Conservation (phyloP, 1,140 invertebrate species). For the Euwallacea similis region DNA sequence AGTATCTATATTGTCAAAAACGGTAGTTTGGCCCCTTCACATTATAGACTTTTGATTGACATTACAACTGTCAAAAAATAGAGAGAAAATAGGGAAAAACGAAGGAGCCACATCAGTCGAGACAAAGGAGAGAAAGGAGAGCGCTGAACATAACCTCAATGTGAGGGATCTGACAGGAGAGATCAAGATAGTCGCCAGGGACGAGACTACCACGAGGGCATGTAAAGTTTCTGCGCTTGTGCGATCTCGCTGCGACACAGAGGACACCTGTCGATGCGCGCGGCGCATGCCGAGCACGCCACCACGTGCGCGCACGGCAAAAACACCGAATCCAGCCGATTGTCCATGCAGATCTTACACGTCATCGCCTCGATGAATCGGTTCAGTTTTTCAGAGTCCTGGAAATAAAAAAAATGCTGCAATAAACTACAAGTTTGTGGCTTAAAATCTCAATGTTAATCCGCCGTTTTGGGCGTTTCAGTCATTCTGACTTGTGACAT, state of each 20-base stretch:
- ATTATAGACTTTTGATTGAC: not conserved
- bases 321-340: slow-evolving; percentile 76
- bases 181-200: not conserved
- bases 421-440: not conserved
- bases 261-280: slow-evolving; percentile 73
- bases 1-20: slow-evolving; percentile 34
- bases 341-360: slow-evolving; percentile 83
- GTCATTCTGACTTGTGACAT: too few species aligned
- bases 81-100: slow-evolving; percentile 11
- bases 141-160: slow-evolving; percentile 7
- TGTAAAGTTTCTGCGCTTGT: slow-evolving; percentile 71
- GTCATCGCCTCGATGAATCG: slow-evolving; percentile 71
- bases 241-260: slow-evolving; percentile 74
- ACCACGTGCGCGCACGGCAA: slow-evolving; percentile 82
- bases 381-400: slow-evolving; percentile 61
- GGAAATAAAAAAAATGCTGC: slow-evolving; percentile 40
- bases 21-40: slow-evolving; percentile 16
- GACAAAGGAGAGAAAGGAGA: not conserved
- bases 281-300: slow-evolving; percentile 72
- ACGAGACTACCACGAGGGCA: slow-evolving; percentile 54
- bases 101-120: slow-evolving; percentile 13
- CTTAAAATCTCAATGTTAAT: too few species aligned
- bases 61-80: not conserved
- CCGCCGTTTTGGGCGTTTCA: too few species aligned
- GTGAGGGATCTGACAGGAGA: slow-evolving; percentile 3